Evolutionary conservation across 2,113 vertebrate species (phyloP).

Genomic region (Chitala chitala): DNA sequence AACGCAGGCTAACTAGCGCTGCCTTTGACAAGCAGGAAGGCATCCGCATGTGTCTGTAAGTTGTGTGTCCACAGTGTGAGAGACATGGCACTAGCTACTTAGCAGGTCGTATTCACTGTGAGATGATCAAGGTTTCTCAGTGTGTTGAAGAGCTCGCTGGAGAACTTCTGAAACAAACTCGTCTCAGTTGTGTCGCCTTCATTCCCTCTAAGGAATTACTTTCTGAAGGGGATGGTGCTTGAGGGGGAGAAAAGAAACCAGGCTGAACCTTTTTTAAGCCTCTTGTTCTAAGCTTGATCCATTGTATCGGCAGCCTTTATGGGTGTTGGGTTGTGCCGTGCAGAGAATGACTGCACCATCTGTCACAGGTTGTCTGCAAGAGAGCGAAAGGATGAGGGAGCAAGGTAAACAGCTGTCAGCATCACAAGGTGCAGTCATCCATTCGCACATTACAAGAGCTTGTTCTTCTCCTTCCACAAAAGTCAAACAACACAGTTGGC

Average conservation of each 20-base stretch:
- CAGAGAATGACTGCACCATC: neutral
- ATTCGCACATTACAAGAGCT: slow-evolving; percentile 22
- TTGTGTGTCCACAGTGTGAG: neutral
- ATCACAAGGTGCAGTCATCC: slow-evolving; percentile 8
- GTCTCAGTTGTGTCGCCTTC: neutral
- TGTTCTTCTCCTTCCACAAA: neutral
- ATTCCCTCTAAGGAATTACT: neutral
- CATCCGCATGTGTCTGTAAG: neutral
- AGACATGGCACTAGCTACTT: neutral
- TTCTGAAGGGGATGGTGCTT: neutral
- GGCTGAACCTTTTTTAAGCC: slow-evolving; percentile 14
- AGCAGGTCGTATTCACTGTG: neutral
- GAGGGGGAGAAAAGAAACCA: neutral
- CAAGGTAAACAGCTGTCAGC: slow-evolving; percentile 26
- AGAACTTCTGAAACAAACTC: neutral
- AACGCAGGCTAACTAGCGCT: neutral
- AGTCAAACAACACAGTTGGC: neutral
- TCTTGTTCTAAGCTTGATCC: slow-evolving; percentile 13
- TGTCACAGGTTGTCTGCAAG: slow-evolving; percentile 22
- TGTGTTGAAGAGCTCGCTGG: slow-evolving; percentile 4
- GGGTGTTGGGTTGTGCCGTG: slow-evolving; percentile 1
- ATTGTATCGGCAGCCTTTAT: slow-evolving; percentile 18
- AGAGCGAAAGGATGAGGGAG: slow-evolving; percentile 18
- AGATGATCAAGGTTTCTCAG: neutral
- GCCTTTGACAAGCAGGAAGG: neutral